phyloP scores from a whole-genome alignment of 2,888 invertebrate species.

The Strigamia transsilvanica region DNA sequence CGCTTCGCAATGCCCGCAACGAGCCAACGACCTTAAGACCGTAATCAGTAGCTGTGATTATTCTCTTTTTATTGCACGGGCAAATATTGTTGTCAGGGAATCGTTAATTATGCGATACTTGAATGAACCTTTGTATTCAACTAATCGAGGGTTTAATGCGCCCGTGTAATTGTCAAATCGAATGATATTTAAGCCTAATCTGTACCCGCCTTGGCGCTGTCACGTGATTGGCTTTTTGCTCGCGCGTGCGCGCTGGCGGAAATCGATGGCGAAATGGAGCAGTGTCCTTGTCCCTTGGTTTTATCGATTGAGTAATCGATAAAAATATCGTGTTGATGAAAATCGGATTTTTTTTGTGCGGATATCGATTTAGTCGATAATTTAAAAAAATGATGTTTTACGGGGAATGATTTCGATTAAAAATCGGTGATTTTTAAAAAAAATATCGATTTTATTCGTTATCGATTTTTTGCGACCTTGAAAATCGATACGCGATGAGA shows the following conservation, averaged over 20 bases:
- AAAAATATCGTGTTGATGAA: neutral
- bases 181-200: neutral
- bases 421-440: neutral
- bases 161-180: neutral
- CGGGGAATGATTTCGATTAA: too few species aligned
- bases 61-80: too few species aligned
- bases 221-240: neutral
- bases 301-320: slow-evolving; percentile 25
- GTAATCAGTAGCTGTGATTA: too few species aligned
- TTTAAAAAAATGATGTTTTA: too few species aligned
- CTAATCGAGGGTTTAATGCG: neutral
- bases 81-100: too few species aligned
- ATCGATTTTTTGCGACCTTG: neutral
- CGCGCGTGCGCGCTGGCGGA: neutral
- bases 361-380: too few species aligned
- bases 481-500: neutral
- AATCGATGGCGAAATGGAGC: slow-evolving; percentile 43
- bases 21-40: too few species aligned
- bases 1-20: too few species aligned
- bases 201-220: neutral
- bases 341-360: neutral
- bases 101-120: too few species aligned
- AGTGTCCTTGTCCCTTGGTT: slow-evolving; percentile 27
- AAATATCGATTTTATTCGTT: neutral
- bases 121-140: neutral